A percentile compares a stretch with the other conserved stretches of the same genome.
phyloP scores from a whole-genome alignment of 2,113 vertebrate genomes.

The Canis aureus region DNA sequence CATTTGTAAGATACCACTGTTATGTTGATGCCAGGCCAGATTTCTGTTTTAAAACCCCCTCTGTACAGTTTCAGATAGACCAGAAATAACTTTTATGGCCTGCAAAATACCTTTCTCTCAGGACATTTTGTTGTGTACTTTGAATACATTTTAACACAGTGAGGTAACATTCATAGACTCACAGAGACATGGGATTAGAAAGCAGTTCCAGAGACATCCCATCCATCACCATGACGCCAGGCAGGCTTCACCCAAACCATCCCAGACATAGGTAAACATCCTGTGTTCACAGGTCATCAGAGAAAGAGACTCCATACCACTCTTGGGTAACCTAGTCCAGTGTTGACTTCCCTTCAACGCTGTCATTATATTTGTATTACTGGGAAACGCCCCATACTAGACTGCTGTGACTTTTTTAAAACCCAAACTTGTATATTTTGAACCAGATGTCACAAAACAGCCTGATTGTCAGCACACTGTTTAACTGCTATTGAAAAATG shows the following conservation, averaged over 20 bases:
- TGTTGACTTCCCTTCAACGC: not conserved
- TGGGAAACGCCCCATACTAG: not conserved
- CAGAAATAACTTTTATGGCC: conserved; percentile 50
- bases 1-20: not conserved
- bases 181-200: not conserved
- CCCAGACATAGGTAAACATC: conserved; percentile 2
- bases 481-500: conserved; percentile 31
- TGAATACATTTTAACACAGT: conserved; percentile 25
- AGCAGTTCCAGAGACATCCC: not conserved
- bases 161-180: conserved; percentile 39
- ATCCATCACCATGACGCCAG: not conserved
- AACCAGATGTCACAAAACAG: conserved; percentile 48
- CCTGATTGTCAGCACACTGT: conserved; percentile 20
- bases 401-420: conserved; percentile 5
- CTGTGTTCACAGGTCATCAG: conserved; percentile 61
- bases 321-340: not conserved
- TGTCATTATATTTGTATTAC: not conserved
- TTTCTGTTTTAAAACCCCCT: not conserved
- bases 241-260: conserved; percentile 9
- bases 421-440: conserved; percentile 2
- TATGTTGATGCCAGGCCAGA: not conserved
- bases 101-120: conserved; percentile 32
- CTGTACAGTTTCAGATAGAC: not conserved
- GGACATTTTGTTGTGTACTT: conserved; percentile 15
- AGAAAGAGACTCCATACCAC: not conserved